A percentile compares a stretch with the other conserved stretches of the same genome.
phyloP scores from a whole-genome alignment of 1,140 invertebrate genomes.

The Drosophila malerkotliana region DNA sequence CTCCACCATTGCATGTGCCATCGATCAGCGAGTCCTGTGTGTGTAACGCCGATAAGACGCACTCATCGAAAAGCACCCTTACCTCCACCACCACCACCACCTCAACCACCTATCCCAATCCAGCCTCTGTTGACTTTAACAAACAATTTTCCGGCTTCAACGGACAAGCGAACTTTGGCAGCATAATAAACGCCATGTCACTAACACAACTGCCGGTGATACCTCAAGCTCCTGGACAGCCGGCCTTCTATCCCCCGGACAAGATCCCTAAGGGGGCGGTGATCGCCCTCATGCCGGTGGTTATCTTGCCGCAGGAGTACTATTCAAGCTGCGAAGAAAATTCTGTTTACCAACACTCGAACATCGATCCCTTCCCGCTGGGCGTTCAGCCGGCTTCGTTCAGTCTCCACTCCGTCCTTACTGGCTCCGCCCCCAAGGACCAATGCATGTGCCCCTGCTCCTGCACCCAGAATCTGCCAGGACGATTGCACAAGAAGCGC shows the following conservation, averaged over 20 bases:
- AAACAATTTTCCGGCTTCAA: conserved; percentile 77
- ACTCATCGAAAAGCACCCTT: conserved; percentile 73
- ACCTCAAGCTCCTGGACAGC: conserved; percentile 73
- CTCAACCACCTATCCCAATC: conserved; percentile 64
- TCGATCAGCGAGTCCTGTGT: conserved; percentile 69
- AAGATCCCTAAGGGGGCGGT: conserved; percentile 84
- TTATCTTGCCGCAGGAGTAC: conserved; percentile 85
- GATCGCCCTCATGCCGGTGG: conserved; percentile 86
- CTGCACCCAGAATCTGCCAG: conserved; percentile 77
- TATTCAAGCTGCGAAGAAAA: conserved; percentile 72
- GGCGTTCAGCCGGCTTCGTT: conserved; percentile 75
- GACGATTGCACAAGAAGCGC: conserved; percentile 70
- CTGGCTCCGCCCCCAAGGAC: conserved; percentile 70
- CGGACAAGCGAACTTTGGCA: conserved; percentile 77
- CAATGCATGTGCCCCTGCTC: conserved; percentile 83
- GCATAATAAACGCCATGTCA: conserved; percentile 82
- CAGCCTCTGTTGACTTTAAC: conserved; percentile 78
- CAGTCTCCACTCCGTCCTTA: conserved; percentile 72
- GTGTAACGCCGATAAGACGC: conserved; percentile 75
- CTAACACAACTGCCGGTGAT: conserved; percentile 79
- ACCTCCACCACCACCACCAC: conserved; percentile 56
- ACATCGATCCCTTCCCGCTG: conserved; percentile 71
- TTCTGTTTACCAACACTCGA: conserved; percentile 60
- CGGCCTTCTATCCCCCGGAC: conserved; percentile 80
- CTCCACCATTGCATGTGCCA: conserved; percentile 61